Evolutionary conservation across 2,888 invertebrate species (phyloP).

Genomic region (Synanthedon vespiformis): DNA sequence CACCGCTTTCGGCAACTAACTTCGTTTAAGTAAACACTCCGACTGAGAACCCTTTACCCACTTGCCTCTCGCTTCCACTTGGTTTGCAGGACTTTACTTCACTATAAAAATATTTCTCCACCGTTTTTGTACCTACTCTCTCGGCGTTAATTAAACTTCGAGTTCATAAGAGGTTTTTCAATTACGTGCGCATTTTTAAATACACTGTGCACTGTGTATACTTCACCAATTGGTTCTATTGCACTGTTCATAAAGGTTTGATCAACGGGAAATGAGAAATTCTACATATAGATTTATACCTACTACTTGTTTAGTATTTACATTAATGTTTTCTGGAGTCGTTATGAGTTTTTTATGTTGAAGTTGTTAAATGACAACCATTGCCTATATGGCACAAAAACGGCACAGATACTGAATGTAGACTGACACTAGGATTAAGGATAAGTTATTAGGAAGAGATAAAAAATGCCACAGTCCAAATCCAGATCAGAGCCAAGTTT

Average conservation of each 20-base stretch:
- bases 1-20: constrained; percentile 38
- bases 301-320: background rate
- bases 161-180: constrained; percentile 1
- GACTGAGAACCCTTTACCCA: constrained; percentile 33
- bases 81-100: constrained; percentile 25
- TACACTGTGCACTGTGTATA: background rate
- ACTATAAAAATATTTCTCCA: constrained; percentile 20
- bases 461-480: too few species aligned
- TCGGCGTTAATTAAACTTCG: constrained; percentile 21
- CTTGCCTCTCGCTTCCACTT: constrained; percentile 34
- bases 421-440: too few species aligned
- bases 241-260: background rate
- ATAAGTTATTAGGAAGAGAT: too few species aligned
- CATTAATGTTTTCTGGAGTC: too few species aligned
- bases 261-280: background rate
- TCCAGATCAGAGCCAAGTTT: too few species aligned
- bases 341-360: too few species aligned
- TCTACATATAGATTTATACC: too few species aligned
- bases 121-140: constrained; percentile 14
- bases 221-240: background rate
- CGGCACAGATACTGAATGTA: too few species aligned
- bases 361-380: too few species aligned
- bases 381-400: too few species aligned
- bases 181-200: background rate
- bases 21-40: constrained; percentile 44